These are phyloP conservation scores for Proctacanthus coquilletti DNA, from an alignment of 1,140 invertebrate genomes.

Conservation along the genomic window DNA sequence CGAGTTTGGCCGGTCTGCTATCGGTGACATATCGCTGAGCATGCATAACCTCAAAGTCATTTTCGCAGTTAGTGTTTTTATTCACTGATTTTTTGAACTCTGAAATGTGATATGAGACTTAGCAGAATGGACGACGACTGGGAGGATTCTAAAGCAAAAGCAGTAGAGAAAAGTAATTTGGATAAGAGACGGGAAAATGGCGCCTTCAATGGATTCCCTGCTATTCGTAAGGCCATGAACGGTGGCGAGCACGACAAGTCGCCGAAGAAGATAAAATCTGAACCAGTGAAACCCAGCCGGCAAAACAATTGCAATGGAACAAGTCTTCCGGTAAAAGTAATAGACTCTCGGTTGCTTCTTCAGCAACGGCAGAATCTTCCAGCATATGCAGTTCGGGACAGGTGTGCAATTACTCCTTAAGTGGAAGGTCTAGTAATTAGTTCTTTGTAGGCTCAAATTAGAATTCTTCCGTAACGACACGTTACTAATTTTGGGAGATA, in stretches of 20 bases:
- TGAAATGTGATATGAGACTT: background rate
- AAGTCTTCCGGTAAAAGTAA: background rate
- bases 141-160: background rate
- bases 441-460: conserved; percentile 33
- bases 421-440: conserved; percentile 8
- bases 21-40: too few relatives aligned
- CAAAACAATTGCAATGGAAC: too few relatives aligned
- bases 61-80: too few relatives aligned
- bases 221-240: background rate
- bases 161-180: background rate
- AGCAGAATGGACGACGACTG: background rate
- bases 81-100: background rate
- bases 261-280: background rate
- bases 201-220: background rate
- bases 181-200: background rate
- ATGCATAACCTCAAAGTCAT: too few relatives aligned
- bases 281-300: background rate
- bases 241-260: background rate
- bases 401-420: conserved; percentile 14
- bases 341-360: background rate
- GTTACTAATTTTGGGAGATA: conserved; percentile 73
- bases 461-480: conserved; percentile 40
- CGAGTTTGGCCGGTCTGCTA: too few relatives aligned
- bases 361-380: conserved; percentile 16
- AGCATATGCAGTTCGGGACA: conserved; percentile 15